Conservation (phyloP, 2,797 vertebrate genomes). For the Parambassis ranga region DNA sequence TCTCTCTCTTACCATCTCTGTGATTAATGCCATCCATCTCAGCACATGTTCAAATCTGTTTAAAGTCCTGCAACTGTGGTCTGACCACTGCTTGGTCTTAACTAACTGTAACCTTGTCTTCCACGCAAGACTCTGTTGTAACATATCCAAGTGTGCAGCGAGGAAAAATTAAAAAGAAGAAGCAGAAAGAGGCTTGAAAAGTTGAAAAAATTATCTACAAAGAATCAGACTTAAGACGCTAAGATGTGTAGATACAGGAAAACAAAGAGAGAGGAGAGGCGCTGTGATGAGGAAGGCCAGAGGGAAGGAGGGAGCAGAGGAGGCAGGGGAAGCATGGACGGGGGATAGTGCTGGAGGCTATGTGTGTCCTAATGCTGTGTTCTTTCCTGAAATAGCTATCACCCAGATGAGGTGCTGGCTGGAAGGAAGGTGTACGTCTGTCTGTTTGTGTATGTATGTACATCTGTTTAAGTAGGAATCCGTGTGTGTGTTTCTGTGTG, state of each 20-base stretch:
- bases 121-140: constrained; percentile 22
- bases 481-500: background rate
- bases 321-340: constrained; percentile 5
- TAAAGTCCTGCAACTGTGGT: constrained; percentile 49
- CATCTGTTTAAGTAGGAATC: constrained; percentile 15
- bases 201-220: constrained; percentile 15
- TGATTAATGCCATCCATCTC: constrained; percentile 68
- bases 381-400: constrained; percentile 74
- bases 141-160: constrained; percentile 7
- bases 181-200: constrained; percentile 2
- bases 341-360: constrained; percentile 56
- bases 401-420: constrained; percentile 67
- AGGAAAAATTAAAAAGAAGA: constrained; percentile 2
- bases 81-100: constrained; percentile 50
- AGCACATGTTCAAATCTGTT: constrained; percentile 55
- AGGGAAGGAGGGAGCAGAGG: constrained; percentile 35
- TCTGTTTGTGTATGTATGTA: constrained; percentile 28
- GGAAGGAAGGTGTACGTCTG: constrained; percentile 47
- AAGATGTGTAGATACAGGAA: constrained; percentile 20
- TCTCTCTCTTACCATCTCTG: constrained; percentile 15
- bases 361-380: constrained; percentile 65
- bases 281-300: constrained; percentile 38
- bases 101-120: constrained; percentile 64
- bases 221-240: constrained; percentile 36
- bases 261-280: constrained; percentile 2